These are phyloP conservation scores for Trogon surrucura DNA, from an alignment of 2,113 vertebrate species.

Conservation along the genomic window DNA sequence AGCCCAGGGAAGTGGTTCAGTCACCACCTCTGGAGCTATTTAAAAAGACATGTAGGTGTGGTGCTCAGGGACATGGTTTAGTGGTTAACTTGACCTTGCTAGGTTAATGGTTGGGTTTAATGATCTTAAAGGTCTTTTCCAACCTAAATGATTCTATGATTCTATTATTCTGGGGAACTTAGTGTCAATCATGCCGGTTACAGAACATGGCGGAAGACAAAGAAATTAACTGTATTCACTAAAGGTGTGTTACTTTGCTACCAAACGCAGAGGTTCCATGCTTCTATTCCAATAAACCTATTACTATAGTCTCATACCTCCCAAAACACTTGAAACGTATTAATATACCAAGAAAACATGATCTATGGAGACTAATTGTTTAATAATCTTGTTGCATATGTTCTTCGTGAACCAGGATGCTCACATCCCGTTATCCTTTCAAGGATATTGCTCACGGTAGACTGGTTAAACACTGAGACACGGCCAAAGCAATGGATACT, in stretches of 20 bases:
- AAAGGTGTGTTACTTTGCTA: background rate
- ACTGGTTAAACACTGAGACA: slow-evolving; percentile 16
- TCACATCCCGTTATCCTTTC: background rate
- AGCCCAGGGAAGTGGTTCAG: background rate
- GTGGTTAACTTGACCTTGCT: background rate
- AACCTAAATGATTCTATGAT: background rate
- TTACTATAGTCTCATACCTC: background rate
- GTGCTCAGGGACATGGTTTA: background rate
- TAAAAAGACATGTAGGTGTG: background rate
- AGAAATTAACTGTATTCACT: background rate
- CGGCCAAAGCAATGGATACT: background rate
- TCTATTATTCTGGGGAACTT: background rate
- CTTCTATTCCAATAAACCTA: background rate
- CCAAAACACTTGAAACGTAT: background rate
- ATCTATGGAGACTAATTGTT: background rate
- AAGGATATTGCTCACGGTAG: background rate
- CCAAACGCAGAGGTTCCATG: background rate
- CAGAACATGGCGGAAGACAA: background rate
- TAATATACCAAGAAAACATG: background rate
- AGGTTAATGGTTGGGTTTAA: rapidly evolving
- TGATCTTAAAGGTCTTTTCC: background rate
- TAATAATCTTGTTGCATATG: slow-evolving; percentile 20
- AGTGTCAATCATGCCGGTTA: background rate
- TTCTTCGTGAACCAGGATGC: background rate
- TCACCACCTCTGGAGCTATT: background rate